Conservation (phyloP, 2,888 invertebrate species). For the Eilema depressum region DNA sequence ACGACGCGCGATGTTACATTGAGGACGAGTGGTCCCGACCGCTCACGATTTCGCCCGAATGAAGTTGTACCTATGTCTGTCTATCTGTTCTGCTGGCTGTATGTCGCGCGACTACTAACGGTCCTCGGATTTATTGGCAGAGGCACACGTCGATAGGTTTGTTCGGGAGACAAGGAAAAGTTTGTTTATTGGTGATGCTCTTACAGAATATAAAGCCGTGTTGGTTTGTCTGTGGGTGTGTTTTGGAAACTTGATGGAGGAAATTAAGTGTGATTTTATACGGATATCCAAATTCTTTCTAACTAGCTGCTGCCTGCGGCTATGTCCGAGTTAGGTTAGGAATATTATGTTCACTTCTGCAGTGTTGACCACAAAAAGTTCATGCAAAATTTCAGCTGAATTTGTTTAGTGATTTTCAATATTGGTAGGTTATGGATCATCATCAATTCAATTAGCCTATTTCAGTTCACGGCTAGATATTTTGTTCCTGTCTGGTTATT, state of each 20-base stretch:
- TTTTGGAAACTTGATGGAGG: neutral
- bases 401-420: too few relatives aligned
- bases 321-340: neutral
- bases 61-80: constrained; percentile 68
- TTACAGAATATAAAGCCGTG: constrained; percentile 14
- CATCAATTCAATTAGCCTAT: too few relatives aligned
- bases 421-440: too few relatives aligned
- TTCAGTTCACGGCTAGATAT: too few relatives aligned
- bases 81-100: constrained; percentile 48
- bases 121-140: constrained; percentile 48
- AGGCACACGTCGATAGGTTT: constrained; percentile 40
- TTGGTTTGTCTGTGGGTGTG: neutral
- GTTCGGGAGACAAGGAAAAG: constrained; percentile 27
- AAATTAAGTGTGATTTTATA: neutral
- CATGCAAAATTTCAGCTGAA: too few relatives aligned
- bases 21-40: constrained; percentile 62
- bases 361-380: too few relatives aligned
- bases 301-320: neutral
- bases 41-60: constrained; percentile 69
- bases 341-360: neutral
- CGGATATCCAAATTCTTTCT: neutral
- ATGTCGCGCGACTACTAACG: constrained; percentile 50
- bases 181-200: constrained; percentile 23
- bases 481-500: too few relatives aligned
- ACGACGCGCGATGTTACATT: constrained; percentile 52